Evolutionary conservation across 2,113 vertebrate species (phyloP).

Genomic region (Coptodon bakossiorum): DNA sequence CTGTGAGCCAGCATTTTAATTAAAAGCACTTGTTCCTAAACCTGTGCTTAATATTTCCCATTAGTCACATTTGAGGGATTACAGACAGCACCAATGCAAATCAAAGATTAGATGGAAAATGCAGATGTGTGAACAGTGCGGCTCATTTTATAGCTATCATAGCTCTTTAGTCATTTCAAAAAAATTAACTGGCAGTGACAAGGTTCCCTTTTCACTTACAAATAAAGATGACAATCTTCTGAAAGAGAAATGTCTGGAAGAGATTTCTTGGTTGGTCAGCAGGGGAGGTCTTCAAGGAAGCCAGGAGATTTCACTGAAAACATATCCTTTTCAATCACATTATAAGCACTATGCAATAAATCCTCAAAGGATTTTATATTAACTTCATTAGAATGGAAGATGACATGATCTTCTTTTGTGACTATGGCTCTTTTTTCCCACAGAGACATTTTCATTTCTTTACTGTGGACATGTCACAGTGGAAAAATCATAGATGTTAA

Average conservation of each 20-base stretch:
- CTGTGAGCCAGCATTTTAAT: conserved; percentile 66
- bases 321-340: conserved; percentile 1
- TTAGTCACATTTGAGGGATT: conserved; percentile 76
- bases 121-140: conserved; percentile 70
- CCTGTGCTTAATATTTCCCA: conserved; percentile 70
- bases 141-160: conserved; percentile 63
- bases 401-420: not conserved
- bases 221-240: conserved; percentile 46
- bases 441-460: not conserved
- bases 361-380: not conserved
- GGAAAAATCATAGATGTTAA: not conserved
- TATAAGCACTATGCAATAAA: not conserved
- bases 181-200: conserved; percentile 56
- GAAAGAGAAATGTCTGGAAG: not conserved
- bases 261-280: conserved; percentile 8
- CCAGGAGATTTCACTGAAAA: not conserved
- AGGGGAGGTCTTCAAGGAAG: not conserved
- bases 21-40: conserved; percentile 71
- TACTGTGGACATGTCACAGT: not conserved
- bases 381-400: not conserved
- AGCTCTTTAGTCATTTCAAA: conserved; percentile 58
- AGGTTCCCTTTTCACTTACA: conserved; percentile 40
- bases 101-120: conserved; percentile 73
- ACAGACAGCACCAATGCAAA: conserved; percentile 70
- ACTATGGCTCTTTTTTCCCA: not conserved